Evolutionary conservation across 2,888 invertebrate genomes (phyloP).

Genomic region (Nezara viridula): DNA sequence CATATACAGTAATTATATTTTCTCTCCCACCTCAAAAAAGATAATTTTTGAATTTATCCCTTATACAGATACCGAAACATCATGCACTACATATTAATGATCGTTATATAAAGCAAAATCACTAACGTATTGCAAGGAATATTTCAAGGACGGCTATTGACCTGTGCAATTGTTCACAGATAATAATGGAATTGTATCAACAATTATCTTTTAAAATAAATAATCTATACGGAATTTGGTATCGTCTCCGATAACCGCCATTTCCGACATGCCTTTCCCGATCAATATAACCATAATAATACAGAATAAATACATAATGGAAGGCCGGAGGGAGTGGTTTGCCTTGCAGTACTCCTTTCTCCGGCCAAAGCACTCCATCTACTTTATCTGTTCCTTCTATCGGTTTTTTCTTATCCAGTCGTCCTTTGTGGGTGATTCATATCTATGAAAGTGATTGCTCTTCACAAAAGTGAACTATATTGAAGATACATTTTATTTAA

Average conservation of each 20-base stretch:
- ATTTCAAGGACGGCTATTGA: slow-evolving; percentile 4
- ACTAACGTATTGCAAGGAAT: too few species aligned
- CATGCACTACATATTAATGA: too few species aligned
- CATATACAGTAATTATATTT: too few species aligned
- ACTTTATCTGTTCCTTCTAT: slow-evolving; percentile 6
- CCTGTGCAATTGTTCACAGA: not conserved
- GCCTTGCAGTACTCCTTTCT: slow-evolving; percentile 23
- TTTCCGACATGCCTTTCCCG: not conserved
- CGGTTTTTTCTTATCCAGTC: not conserved
- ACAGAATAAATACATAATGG: not conserved
- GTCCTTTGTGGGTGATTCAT: not conserved
- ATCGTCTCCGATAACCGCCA: not conserved
- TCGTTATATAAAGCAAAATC: too few species aligned
- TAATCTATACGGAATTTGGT: not conserved
- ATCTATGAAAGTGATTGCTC: not conserved
- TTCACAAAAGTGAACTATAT: not conserved
- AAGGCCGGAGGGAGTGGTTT: slow-evolving; percentile 9
- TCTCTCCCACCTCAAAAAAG: too few species aligned
- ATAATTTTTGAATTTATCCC: too few species aligned
- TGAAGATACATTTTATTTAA: not conserved
- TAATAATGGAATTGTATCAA: not conserved
- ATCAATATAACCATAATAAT: not conserved
- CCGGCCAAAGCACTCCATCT: slow-evolving; percentile 16
- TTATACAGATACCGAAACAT: too few species aligned
- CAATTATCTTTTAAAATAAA: not conserved